Evolutionary conservation across 2,888 invertebrate genomes (phyloP), one percentile per base, ranked within the genome.

Genomic region (Proisotoma minuta): DNA sequence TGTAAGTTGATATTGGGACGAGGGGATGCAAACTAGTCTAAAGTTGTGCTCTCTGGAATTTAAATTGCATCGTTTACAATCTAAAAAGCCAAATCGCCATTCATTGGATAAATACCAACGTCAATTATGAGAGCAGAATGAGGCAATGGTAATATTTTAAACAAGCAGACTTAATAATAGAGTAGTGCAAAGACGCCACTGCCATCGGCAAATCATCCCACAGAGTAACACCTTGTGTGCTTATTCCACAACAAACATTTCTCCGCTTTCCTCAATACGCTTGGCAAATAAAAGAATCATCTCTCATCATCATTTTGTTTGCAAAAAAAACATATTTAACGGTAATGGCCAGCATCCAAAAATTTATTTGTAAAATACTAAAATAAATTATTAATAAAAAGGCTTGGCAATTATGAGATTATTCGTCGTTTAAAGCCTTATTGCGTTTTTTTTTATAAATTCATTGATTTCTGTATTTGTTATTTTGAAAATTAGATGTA

Each of bases 101-200:
- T 10, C 34, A 10, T 34, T 34, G 8, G 34, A 34, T 34, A 34
- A 34, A 34, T 34, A 34, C 34, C 34, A 34, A 8, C 4, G 43
- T 43, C 43, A 43, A 43, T 43, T 43, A 43, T n/a, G 43, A 34
- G 34, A 43, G n/a, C n/a, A n/a, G n/a, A n/a, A n/a, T n/a, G n/a
- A n/a, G n/a, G n/a, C n/a, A n/a, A 43, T 15, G 18, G 20, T 22
- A 20, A 54, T 29, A 18, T 29, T 28, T 54, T 39, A 39, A 29
- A 54, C 53, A 54, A 54, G 53, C 53, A 54, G 53, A 39, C 39
- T 29, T 54, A 54, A 54, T 54, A 29, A 29, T 39, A 54, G 52
- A 27, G 20, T 28, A 39, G n/a, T n/a, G n/a, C 5, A 34, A 39
- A 22, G 34, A 18, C 29, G 34, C 27, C 53, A 39, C 15, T 27